Conservation (phyloP, 2,888 invertebrate genomes). For the Colletes collaris region DNA sequence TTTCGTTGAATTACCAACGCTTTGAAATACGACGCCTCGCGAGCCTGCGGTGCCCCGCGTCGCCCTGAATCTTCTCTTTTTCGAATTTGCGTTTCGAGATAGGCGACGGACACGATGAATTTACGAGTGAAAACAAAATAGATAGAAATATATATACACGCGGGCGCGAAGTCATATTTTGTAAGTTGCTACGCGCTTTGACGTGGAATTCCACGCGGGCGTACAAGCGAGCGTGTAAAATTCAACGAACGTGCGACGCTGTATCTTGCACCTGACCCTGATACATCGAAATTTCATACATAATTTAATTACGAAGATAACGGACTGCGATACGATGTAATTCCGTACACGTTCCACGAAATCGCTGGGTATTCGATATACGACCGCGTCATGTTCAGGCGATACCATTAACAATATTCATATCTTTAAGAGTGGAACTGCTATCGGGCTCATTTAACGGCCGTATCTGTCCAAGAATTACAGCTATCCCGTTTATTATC, state of each 20-base stretch:
- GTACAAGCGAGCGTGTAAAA: neutral
- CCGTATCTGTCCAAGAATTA: conserved; percentile 49
- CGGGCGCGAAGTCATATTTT: conserved; percentile 7
- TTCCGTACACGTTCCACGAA: conserved; percentile 45
- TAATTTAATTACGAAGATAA: conserved; percentile 49
- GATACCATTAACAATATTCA: conserved; percentile 48
- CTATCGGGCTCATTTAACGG: conserved; percentile 42
- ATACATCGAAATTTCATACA: conserved; percentile 18
- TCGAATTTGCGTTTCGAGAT: conserved; percentile 24
- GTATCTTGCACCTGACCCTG: neutral
- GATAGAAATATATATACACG: neutral
- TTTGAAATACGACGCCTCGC: neutral
- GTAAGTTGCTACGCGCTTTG: conserved; percentile 14
- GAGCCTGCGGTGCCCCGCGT: neutral
- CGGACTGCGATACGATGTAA: conserved; percentile 17
- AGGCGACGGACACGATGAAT: conserved; percentile 19
- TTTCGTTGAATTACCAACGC: conserved; percentile 7
- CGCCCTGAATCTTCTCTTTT: neutral
- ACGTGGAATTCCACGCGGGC: neutral
- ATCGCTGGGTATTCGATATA: conserved; percentile 26
- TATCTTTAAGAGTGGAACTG: conserved; percentile 31
- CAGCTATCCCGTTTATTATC: conserved; percentile 37
- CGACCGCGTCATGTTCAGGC: conserved; percentile 33
- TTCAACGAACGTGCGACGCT: neutral
- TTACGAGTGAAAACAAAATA: conserved; percentile 12